Evolutionary conservation across 2,113 vertebrate genomes (phyloP), one percentile per base, ranked within the genome.

Genomic region (Pheucticus melanocephalus): DNA sequence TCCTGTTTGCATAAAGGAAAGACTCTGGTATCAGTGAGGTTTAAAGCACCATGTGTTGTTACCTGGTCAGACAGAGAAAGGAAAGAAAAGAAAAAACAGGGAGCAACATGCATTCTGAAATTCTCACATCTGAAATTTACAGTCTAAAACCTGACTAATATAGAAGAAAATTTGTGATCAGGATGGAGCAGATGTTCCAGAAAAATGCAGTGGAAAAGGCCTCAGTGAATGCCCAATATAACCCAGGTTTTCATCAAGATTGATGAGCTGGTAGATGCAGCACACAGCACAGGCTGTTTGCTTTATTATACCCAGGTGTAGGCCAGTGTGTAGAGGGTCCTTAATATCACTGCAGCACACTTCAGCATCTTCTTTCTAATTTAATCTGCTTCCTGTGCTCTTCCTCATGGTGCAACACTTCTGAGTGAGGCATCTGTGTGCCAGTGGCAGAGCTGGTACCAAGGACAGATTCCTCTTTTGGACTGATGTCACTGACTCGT

Each of bases 281-380:
- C 76, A 33, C 33, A 45, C 31, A 77, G 71, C 66, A 33, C 19
- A 51, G 60, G 45, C 81, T 75, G 16, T 63, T 77, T 63, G 66
- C 42, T 87, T 92, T 85, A 42, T 72, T 69, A 35, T 24, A 88
- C 86, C 73, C 86, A 39, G 40, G 61, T 61, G 63, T 18, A 89
- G 82, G 35, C 45, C 35, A 78, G 63, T 4, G 24, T 65, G 61
- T 24, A 39, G 31, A 80, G 54, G 23, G 33, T 63, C 76, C 54
- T 82, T 80, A 37, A 73, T 50, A 54, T 40, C 50, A 45, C 53
- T 2, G 11, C 53, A 73, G 30, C 3, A 1, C 9, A 18, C 44
- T 65, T 85, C 57, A 65, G 68, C 60, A 18, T 91, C 82, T 83
- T 70, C 15, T 82, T 90, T 61, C 2, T 1, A 75, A 44, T 9